A percentile compares a stretch with the other conserved stretches of the same genome.
Conservation (phyloP, 2,797 vertebrate species). For the Ctenosaura bakeri region DNA sequence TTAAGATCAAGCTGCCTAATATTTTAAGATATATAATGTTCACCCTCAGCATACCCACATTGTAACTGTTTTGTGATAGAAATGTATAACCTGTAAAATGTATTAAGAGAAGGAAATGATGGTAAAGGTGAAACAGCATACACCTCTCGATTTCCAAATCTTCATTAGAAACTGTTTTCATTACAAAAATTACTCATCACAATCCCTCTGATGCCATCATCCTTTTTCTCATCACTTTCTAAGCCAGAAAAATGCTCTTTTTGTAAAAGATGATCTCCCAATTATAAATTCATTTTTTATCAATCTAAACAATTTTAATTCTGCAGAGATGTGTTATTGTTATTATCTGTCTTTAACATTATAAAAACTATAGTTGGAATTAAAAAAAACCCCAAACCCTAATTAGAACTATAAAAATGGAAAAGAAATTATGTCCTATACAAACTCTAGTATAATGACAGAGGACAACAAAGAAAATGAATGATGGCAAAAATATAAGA, state of each 20-base stretch:
- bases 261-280: background rate
- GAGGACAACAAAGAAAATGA: constrained; percentile 62
- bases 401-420: constrained; percentile 33
- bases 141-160: background rate
- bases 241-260: background rate
- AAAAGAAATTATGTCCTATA: constrained; percentile 57
- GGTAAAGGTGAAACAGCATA: background rate
- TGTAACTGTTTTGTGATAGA: background rate
- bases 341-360: constrained; percentile 38
- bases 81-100: background rate
- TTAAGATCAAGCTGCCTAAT: background rate
- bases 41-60: background rate
- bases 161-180: background rate
- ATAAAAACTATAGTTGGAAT: constrained; percentile 51
- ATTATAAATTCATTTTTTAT: background rate
- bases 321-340: constrained; percentile 14
- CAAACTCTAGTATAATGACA: constrained; percentile 68
- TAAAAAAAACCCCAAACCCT: constrained; percentile 35
- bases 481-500: constrained; percentile 71
- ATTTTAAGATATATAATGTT: background rate
- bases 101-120: background rate
- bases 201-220: background rate
- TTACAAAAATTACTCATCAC: background rate
- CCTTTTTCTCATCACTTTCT: background rate
- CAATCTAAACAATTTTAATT: constrained; percentile 32